Percentiles rank a stretch among this genome's conserved stretches.
Conservation (phyloP, 2,888 invertebrate species). For the Dichetophora obliterata region DNA sequence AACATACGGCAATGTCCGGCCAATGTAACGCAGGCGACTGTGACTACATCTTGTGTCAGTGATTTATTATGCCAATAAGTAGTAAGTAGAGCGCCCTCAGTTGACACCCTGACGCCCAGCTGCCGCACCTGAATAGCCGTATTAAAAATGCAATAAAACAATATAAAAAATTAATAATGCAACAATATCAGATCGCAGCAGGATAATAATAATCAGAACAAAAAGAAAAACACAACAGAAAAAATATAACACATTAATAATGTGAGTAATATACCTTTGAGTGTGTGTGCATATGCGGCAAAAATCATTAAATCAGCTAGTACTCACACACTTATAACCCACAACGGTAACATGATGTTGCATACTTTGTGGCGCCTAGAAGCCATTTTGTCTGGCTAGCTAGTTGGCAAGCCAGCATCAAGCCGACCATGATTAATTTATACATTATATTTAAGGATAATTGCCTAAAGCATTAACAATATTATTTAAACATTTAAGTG, state of each 20-base stretch:
- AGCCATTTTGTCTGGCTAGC: no score
- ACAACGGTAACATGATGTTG: neutral
- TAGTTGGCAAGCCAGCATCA: no score
- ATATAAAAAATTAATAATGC: conserved; percentile 7
- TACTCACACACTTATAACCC: neutral
- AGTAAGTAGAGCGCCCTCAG: neutral
- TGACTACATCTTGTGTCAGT: neutral
- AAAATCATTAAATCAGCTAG: neutral
- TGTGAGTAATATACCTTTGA: neutral
- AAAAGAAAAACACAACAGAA: neutral
- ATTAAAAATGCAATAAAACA: neutral
- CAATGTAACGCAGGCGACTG: neutral
- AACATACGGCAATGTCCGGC: neutral
- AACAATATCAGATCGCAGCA: neutral
- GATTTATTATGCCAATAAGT: conserved; percentile 18
- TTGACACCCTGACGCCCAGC: neutral
- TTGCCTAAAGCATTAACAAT: no score
- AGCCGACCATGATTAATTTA: no score
- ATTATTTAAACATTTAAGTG: no score
- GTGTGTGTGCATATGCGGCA: no score
- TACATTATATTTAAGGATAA: no score
- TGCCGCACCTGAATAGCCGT: neutral
- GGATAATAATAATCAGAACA: neutral
- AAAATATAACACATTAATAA: neutral
- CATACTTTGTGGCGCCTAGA: neutral